Base-by-base conservation (phyloP, 2,888 invertebrate species). In the Ellobium chinense region DNA sequence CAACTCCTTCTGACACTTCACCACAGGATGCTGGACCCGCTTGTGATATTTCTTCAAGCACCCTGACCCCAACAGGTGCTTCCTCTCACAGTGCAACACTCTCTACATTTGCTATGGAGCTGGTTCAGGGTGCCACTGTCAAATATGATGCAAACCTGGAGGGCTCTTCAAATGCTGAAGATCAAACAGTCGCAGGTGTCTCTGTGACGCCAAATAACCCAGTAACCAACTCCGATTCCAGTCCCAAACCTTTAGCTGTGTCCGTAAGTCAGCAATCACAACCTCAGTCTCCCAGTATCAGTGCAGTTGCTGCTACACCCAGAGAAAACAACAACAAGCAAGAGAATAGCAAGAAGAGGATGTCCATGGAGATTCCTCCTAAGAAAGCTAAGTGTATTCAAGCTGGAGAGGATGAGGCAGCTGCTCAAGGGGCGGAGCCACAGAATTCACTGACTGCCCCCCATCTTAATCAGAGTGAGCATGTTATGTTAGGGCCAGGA, bases 341-440 rank as follows among this genome's bases (percentile, higher is more conserved):
- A 27, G 70, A 74, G 7, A 58, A 73, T 31, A 31, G 66, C n/a
- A 69, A 58, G n/a, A 83, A 85, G 27, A 60, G 85, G 1, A 82
- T 82, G 79, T 85, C 85, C 24, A 81, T 85, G 83, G 85, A 85
- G 75, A 85, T 85, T n/a, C 85, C 85, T 2, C 63, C 82, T 37
- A 85, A 85, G 58, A 85, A 84, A 70, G 81, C 82, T 24, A 84
- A 83, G 58, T 82, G 85, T 56, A 69, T 82, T 56, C 31, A 66
- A 21, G 65, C 69, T 27, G 73, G 34, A 18, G 74, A 78, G 2
- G 72, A 68, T 21, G 63, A 58, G 2, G 82, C 68, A 56, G 54
- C n/a, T 14, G 39, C 18, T 34, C n/a, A 56, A 0, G 29, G 21
- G 18, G 75, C 54, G 34, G n/a, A 37, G 18, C 24, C 60, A 31